These are phyloP conservation scores for Hypotaenidia philippensis DNA, from an alignment of 2,797 vertebrate genomes.

Conservation along the genomic window DNA sequence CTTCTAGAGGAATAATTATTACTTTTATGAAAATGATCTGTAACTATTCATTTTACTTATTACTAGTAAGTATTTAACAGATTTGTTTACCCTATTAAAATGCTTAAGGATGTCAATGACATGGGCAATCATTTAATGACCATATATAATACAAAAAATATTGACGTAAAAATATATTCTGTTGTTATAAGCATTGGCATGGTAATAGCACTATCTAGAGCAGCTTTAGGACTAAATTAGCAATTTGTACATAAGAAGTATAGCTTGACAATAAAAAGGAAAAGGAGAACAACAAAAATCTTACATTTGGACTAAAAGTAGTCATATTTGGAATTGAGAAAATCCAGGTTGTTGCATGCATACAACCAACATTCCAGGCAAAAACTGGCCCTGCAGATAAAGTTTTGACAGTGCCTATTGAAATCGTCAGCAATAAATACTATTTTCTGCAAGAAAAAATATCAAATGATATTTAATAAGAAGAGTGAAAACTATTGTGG, in stretches of 20 bases:
- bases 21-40: neutral
- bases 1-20: neutral
- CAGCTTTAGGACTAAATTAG: neutral
- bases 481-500: neutral
- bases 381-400: neutral
- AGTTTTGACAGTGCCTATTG: neutral
- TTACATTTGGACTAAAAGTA: neutral
- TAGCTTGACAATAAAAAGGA: neutral
- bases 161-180: neutral
- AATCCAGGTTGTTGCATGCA: neutral
- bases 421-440: neutral
- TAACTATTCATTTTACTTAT: neutral
- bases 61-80: neutral
- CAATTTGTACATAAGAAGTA: neutral
- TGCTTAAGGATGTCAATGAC: neutral
- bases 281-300: neutral
- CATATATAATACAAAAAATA: neutral
- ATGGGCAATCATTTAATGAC: conserved; percentile 2
- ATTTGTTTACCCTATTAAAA: neutral
- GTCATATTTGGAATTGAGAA: neutral
- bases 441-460: neutral
- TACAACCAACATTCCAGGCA: neutral
- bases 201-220: neutral
- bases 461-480: neutral
- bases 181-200: neutral